A percentile compares a stretch with the other conserved stretches of the same genome.
Evolutionary conservation across 2,797 vertebrate species (phyloP).

Genomic region (Halcyon smyrnensis): DNA sequence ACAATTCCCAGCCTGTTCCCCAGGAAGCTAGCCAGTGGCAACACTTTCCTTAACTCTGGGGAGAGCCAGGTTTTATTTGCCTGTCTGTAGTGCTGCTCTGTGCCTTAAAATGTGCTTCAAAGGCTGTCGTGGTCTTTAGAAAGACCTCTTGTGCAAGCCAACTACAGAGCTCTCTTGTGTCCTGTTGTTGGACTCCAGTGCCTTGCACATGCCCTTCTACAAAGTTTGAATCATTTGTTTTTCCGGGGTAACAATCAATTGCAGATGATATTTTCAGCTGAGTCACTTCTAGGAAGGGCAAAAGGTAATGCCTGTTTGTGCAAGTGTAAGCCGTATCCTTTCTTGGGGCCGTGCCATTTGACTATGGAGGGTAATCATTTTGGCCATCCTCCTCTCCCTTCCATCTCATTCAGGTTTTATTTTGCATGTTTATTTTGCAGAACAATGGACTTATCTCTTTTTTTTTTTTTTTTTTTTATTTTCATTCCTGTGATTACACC

Average conservation of each 20-base stretch:
- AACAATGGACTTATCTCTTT: neutral
- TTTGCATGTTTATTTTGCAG: neutral
- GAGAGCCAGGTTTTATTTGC: neutral
- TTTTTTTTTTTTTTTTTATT: neutral
- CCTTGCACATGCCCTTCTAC: neutral
- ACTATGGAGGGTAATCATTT: neutral
- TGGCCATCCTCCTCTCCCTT: neutral
- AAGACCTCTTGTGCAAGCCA: neutral
- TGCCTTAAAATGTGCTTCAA: neutral
- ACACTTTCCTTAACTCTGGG: neutral
- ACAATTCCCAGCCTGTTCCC: neutral
- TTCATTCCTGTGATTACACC: neutral
- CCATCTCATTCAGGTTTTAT: neutral
- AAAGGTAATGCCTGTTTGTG: conserved; percentile 32
- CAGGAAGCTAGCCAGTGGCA: conserved; percentile 11
- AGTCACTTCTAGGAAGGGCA: conserved; percentile 51
- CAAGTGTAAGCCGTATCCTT: neutral
- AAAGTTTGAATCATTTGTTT: conserved; percentile 38
- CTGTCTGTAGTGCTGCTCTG: neutral
- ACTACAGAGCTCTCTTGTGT: neutral
- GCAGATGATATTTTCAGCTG: conserved; percentile 19
- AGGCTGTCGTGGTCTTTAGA: neutral
- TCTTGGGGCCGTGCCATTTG: conserved; percentile 5
- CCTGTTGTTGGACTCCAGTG: neutral
- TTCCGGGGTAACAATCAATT: conserved; percentile 21